Base-by-base conservation (phyloP, 1,140 invertebrate genomes). In the Orussus abietinus region DNA sequence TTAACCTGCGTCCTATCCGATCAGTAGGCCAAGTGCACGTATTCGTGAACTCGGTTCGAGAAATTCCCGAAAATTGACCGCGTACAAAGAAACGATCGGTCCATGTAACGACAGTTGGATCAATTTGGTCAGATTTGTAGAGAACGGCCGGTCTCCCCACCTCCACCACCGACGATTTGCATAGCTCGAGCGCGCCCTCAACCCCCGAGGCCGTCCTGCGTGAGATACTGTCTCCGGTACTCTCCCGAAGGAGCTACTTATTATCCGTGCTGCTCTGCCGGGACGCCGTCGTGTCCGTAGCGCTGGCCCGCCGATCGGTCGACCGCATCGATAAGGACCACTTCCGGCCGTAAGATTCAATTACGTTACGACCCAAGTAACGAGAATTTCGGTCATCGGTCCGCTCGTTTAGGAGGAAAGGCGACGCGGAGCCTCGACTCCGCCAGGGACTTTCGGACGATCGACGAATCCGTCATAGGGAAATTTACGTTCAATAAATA, bases 211-310 rank as follows among this genome's bases (percentile, higher is more conserved):
- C 5, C 39, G 5, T 56, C 51, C 5, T 34, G 46, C 1, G 51
- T 58, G n/a, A 47, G 36, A 35, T 59, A 51, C 11, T 56, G 56
- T 10, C 40, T 60, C 32, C 39, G 29, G 28, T 44, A 31, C 19
- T 42, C 48, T 4, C 50, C 49, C 12, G 41, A 47, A 10, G 48
- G 46, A 20, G 29, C 46, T 1, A 57, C 33, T 4, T 60, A 45
- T 15, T 47, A 35, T 12, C 53, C 57, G 12, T 51, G 45, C 10
- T 54, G 56, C 14, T 40, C 35, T 12, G 33, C 49, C 0, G 30
- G 47, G 21, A 22, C 44, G 19, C 28, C 48, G 1, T 41, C 17
- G 3, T 54, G 41, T 38, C 5, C 33, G n/a, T 26, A 31, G 33
- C 26, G 31, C 18, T 32, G 22, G 28, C 7, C 18, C n/a, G 32